Base-by-base conservation (phyloP, 2,113 vertebrate genomes). In the Alethe diademata region DNA sequence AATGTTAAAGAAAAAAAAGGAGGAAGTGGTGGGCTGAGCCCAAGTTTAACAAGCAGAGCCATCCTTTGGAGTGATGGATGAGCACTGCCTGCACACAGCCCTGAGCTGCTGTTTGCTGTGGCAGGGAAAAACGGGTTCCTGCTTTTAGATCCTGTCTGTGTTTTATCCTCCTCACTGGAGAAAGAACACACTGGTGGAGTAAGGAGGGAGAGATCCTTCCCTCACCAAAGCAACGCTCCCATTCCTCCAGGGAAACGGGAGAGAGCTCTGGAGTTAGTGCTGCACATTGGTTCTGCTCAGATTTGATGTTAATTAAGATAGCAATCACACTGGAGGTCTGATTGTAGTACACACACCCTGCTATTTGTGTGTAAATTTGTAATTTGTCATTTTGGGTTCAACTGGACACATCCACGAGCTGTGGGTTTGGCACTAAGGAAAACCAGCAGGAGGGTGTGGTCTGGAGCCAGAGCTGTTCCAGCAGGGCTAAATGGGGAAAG, bases 181-280 rank as follows among this genome's bases (percentile, higher is more conserved):
- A 3, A 25, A 71, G 70, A 66, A 2, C 12, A 1, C 0, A 2
- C 17, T 29, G 11, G 2, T 14, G 43, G 19, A 19, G 14, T 0
- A 4, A 16, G 1, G 4, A 73, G 62, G 71, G 81, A 75, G 9
- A 1, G 2, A 24, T 62, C n/a, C 75, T 69, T 40, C 47, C 58
- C 36, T 33, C 0, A 0, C 23, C 2, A 6, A 1, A 20, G 29
- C 19, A 2, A 13, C 0, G 0, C 22, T 53, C 58, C 64, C 0
- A 0, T 31, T 66, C 15, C 64, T 40, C 22, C 10, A 9, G 40
- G 56, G 26, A 12, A 18, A 2, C 0, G 2, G 40, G 35, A 67
- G 48, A 42, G 65, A 11, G 18, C 85, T 61, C 58, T 47, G 14
- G 8, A 40, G 85, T 5, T 12, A 26, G 50, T 6, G n/a, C 60